Evolutionary conservation across 2,888 invertebrate genomes (phyloP).

Genomic region (Sycophila texana): DNA sequence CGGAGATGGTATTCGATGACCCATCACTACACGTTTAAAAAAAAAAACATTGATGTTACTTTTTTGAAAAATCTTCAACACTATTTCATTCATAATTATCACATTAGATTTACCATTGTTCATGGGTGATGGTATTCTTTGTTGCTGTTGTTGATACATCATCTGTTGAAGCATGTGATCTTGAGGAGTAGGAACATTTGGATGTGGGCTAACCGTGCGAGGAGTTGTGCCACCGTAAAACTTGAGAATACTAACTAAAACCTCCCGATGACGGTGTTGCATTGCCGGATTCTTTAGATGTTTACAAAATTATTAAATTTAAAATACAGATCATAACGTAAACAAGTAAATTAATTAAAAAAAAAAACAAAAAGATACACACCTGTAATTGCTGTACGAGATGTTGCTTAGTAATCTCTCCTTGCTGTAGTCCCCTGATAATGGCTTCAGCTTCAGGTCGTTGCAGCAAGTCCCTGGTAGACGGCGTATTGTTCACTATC

Average conservation of each 20-base stretch:
- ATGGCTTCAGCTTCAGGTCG: slow-evolving; percentile 87
- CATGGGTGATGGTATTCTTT: slow-evolving; percentile 75
- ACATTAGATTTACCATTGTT: slow-evolving; percentile 67
- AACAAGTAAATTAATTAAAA: too few relatives aligned
- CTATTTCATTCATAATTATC: too few relatives aligned
- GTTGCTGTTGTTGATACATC: slow-evolving; percentile 74
- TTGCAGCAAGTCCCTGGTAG: slow-evolving; percentile 82
- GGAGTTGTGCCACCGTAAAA: slow-evolving; percentile 75
- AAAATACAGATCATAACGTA: neutral
- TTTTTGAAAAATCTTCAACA: neutral
- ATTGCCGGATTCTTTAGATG: slow-evolving; percentile 80
- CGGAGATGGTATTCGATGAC: slow-evolving; percentile 86
- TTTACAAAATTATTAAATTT: slow-evolving; percentile 23
- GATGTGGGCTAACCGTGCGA: slow-evolving; percentile 73
- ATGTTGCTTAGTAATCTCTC: slow-evolving; percentile 86
- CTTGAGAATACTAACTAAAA: slow-evolving; percentile 82
- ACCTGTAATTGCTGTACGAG: slow-evolving; percentile 85
- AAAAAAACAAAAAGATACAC: too few relatives aligned
- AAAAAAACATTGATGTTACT: neutral
- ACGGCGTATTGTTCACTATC: slow-evolving; percentile 76
- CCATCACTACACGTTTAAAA: slow-evolving; percentile 76
- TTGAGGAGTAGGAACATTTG: slow-evolving; percentile 72
- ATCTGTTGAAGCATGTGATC: slow-evolving; percentile 76
- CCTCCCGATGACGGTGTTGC: slow-evolving; percentile 85
- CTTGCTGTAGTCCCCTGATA: slow-evolving; percentile 85